phyloP scores from a whole-genome alignment of 2,797 vertebrate genomes.

The Garrulus glandarius region DNA sequence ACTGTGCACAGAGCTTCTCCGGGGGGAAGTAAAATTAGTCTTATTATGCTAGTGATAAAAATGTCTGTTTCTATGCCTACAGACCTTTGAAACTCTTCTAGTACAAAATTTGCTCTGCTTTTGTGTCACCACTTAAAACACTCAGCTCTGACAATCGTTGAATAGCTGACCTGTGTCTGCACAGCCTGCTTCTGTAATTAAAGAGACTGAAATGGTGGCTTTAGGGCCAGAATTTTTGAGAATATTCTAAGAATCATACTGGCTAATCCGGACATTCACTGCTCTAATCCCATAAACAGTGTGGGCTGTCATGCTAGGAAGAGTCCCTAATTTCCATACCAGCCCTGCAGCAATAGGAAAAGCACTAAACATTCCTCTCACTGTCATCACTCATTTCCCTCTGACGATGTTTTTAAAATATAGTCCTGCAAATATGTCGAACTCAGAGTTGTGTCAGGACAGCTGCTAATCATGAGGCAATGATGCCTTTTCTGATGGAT shows the following conservation, averaged over 20 bases:
- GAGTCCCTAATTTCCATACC: constrained; percentile 10
- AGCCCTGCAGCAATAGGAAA: constrained; percentile 10
- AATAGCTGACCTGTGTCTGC: neutral
- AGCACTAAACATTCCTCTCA: neutral
- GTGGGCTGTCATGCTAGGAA: neutral
- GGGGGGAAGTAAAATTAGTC: neutral
- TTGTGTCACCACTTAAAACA: neutral
- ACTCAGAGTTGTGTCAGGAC: constrained; percentile 35
- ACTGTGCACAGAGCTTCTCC: neutral
- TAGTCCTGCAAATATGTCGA: neutral
- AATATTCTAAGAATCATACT: neutral
- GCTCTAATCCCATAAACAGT: neutral
- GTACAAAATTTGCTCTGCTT: constrained; percentile 12
- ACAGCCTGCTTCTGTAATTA: neutral
- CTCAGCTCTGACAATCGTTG: neutral
- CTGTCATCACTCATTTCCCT: neutral
- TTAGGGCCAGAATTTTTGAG: neutral
- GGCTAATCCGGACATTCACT: neutral
- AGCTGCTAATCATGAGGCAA: constrained; percentile 37
- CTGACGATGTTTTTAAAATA: neutral
- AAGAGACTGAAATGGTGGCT: neutral
- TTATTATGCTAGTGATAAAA: constrained; percentile 1
- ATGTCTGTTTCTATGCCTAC: neutral
- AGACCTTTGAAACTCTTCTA: neutral
- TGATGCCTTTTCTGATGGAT: constrained; percentile 37